These are phyloP conservation scores for Vulpes lagopus DNA, from an alignment of 2,113 vertebrate species.

Conservation along the genomic window DNA sequence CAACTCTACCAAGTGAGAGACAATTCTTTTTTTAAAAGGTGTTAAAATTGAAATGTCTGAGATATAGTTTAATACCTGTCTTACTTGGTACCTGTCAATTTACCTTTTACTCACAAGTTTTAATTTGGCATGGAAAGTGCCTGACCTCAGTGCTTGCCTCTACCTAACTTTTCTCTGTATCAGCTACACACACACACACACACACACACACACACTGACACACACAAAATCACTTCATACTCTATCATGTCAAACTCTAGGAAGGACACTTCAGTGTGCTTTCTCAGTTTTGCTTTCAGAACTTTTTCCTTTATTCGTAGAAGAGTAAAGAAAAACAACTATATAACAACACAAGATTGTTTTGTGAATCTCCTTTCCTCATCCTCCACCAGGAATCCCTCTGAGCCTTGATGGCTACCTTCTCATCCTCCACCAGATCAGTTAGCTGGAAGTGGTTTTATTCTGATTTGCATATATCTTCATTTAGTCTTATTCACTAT, in stretches of 20 bases:
- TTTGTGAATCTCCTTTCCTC: no score
- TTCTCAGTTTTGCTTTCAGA: constrained; percentile 5
- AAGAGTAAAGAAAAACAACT: constrained; percentile 25
- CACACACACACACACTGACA: no score
- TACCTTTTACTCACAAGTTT: background rate
- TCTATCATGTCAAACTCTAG: background rate
- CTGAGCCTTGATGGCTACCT: background rate
- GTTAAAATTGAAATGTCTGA: background rate
- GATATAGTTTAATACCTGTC: background rate
- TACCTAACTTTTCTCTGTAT: background rate
- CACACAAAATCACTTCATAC: background rate
- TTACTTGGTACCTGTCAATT: background rate
- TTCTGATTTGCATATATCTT: background rate
- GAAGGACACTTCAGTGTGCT: background rate
- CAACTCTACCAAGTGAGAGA: background rate
- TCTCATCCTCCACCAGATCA: background rate
- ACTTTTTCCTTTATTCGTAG: background rate
- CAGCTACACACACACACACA: background rate
- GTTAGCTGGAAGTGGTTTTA: background rate
- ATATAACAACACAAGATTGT: background rate
- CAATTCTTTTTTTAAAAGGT: background rate
- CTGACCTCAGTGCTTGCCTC: background rate
- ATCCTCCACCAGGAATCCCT: background rate
- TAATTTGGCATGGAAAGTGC: background rate
- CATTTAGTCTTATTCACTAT: constrained; percentile 22